Percentiles rank a stretch among this genome's conserved stretches.
phyloP scores from a whole-genome alignment of 1,140 invertebrate genomes.

The Zaprionus gabonicus region DNA sequence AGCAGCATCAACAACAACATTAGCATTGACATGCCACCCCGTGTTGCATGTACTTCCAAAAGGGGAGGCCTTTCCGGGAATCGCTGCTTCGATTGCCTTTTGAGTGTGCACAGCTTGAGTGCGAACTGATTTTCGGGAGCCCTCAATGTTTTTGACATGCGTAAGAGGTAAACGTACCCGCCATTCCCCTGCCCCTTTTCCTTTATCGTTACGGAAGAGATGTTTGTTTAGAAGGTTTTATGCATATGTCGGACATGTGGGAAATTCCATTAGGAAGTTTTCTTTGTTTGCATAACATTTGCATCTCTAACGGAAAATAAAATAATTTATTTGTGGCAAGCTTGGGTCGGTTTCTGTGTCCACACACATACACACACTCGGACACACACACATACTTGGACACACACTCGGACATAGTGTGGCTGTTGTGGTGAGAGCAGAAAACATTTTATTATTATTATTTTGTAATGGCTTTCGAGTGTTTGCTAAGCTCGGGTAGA shows the following conservation, averaged over 20 bases:
- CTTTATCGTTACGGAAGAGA: not conserved
- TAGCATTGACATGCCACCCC: not conserved
- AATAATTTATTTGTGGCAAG: slow-evolving; percentile 73
- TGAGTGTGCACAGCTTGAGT: slow-evolving; percentile 35
- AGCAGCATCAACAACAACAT: slow-evolving; percentile 39
- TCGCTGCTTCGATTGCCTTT: slow-evolving; percentile 28
- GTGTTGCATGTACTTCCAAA: not conserved
- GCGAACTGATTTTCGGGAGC: slow-evolving; percentile 33
- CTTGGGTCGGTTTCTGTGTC: slow-evolving; percentile 27
- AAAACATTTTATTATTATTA: slow-evolving; percentile 67
- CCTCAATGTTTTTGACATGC: slow-evolving; percentile 63
- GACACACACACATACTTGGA: slow-evolving; percentile 1
- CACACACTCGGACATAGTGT: not conserved
- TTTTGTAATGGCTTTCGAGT: slow-evolving; percentile 80
- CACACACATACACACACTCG: not conserved
- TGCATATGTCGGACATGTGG: slow-evolving; percentile 80
- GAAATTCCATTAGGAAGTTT: slow-evolving; percentile 82
- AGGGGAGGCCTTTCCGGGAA: not conserved
- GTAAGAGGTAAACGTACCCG: slow-evolving; percentile 43
- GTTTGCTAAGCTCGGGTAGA: slow-evolving; percentile 56
- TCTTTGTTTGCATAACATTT: slow-evolving; percentile 81
- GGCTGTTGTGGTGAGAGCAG: slow-evolving; percentile 18
- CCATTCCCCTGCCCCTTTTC: not conserved
- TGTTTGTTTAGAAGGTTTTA: slow-evolving; percentile 78
- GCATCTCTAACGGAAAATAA: slow-evolving; percentile 60